These are phyloP conservation scores for Aphelenchoides avenae DNA, from an alignment of 1,140 invertebrate species.

Conservation along the genomic window DNA sequence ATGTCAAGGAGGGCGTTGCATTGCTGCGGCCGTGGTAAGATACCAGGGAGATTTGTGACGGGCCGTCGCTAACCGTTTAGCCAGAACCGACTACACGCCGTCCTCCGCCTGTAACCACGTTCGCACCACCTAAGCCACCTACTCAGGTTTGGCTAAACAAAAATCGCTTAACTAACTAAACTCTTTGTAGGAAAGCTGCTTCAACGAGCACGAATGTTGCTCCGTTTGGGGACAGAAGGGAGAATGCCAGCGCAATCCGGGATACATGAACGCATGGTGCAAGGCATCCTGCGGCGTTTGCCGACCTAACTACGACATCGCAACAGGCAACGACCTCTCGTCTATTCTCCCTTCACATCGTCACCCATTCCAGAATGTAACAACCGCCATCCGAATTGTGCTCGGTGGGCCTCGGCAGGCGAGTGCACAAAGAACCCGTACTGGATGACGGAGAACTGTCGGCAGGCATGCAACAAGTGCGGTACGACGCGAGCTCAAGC, in stretches of 20 bases:
- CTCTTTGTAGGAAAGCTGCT: slow-evolving; percentile 17
- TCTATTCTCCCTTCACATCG: neutral
- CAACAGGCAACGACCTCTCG: slow-evolving; percentile 5
- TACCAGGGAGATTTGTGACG: neutral
- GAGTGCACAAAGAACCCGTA: slow-evolving; percentile 39
- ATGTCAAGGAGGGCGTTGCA: slow-evolving; percentile 14
- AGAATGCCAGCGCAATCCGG: slow-evolving; percentile 34
- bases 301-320: slow-evolving; percentile 31
- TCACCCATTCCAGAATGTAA: slow-evolving; percentile 36
- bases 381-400: slow-evolving; percentile 41
- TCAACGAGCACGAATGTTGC: slow-evolving; percentile 48
- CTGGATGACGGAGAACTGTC: slow-evolving; percentile 48
- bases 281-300: slow-evolving; percentile 44
- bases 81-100: neutral
- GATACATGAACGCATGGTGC: slow-evolving; percentile 46
- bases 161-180: neutral
- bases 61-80: neutral
- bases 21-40: neutral
- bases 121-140: slow-evolving; percentile 1
- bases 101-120: slow-evolving; percentile 1
- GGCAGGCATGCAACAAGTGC: slow-evolving; percentile 26
- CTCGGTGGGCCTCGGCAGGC: slow-evolving; percentile 32
- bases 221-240: slow-evolving; percentile 37
- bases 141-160: too few relatives aligned
- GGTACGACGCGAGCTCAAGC: slow-evolving; percentile 18